phyloP scores from a whole-genome alignment of 2,888 invertebrate genomes.

The Drosophila incognita region DNA sequence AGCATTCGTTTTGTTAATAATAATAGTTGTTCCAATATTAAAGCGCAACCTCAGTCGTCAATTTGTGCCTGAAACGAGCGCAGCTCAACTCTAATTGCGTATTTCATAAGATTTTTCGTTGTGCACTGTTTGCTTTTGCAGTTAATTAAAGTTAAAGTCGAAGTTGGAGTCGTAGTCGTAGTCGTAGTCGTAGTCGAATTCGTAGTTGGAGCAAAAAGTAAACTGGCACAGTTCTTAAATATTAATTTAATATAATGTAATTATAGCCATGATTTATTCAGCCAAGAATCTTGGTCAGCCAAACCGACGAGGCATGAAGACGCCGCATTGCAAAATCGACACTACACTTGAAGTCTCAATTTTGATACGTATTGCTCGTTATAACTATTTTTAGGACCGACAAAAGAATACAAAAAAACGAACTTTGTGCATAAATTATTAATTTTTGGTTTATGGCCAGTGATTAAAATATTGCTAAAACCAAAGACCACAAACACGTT shows the following conservation, averaged over 20 bases:
- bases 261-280: slow-evolving; percentile 69
- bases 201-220: slow-evolving; percentile 36
- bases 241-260: slow-evolving; percentile 70
- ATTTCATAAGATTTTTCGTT: slow-evolving; percentile 75
- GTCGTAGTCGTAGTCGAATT: not conserved
- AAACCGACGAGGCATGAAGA: slow-evolving; percentile 67
- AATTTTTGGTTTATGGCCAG: slow-evolving; percentile 33
- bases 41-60: not conserved
- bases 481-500: not conserved
- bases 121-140: slow-evolving; percentile 76
- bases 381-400: slow-evolving; percentile 18
- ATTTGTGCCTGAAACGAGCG: not conserved
- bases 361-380: slow-evolving; percentile 15
- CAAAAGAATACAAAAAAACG: slow-evolving; percentile 4
- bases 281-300: slow-evolving; percentile 69
- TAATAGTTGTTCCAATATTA: not conserved
- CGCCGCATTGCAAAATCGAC: slow-evolving; percentile 56
- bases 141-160: slow-evolving; percentile 64
- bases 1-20: not conserved
- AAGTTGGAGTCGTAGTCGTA: slow-evolving; percentile 3
- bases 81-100: slow-evolving; percentile 53
- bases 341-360: slow-evolving; percentile 43
- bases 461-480: slow-evolving; percentile 34
- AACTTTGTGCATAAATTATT: slow-evolving; percentile 61
- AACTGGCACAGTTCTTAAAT: slow-evolving; percentile 66